Conservation (phyloP, 2,888 invertebrate species). For the Xanthostigma xanthostigma region DNA sequence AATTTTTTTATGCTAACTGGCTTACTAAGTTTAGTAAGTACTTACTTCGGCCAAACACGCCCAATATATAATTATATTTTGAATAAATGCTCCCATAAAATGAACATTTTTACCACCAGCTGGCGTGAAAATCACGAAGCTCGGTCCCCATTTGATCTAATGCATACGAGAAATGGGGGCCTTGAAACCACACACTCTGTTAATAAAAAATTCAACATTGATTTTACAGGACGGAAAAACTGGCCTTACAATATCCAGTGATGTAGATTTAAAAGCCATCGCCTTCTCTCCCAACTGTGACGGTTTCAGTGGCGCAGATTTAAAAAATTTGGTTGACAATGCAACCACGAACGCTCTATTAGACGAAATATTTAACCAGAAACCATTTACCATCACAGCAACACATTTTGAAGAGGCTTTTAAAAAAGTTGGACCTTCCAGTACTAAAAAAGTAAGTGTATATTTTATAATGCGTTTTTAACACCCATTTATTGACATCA, state of each 20-base stretch:
- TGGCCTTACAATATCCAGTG: constrained; percentile 55
- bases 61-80: too few species aligned
- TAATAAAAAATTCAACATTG: background rate
- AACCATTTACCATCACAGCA: constrained; percentile 9
- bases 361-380: constrained; percentile 41
- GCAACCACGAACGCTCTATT: constrained; percentile 70
- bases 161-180: background rate
- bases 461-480: background rate
- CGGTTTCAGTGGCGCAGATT: constrained; percentile 87
- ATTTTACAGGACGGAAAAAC: constrained; percentile 50
- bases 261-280: constrained; percentile 60
- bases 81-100: too few species aligned
- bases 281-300: constrained; percentile 50
- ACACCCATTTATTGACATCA: background rate
- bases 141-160: background rate
- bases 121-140: too few species aligned
- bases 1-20: too few species aligned
- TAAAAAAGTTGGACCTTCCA: constrained; percentile 71
- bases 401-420: constrained; percentile 68
- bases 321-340: constrained; percentile 77
- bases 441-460: constrained; percentile 47
- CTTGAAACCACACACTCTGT: too few species aligned
- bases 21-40: too few species aligned
- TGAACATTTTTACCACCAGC: too few species aligned
- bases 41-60: too few species aligned